Evolutionary conservation across 2,888 invertebrate genomes (phyloP).

Genomic region (Ochropacha duplaris): DNA sequence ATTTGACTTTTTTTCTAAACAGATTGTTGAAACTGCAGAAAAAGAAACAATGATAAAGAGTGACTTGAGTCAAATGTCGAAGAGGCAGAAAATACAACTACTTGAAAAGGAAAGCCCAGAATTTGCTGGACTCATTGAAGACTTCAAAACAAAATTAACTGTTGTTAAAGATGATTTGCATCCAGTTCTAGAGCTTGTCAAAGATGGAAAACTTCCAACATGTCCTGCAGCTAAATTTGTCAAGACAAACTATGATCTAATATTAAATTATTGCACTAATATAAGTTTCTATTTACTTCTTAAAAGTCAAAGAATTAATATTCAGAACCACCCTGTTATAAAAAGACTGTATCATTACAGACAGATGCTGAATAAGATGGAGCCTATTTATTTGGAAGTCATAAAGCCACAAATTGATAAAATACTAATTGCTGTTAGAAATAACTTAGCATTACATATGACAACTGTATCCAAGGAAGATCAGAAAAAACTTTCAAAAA

Average conservation of each 20-base stretch:
- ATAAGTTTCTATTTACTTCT: constrained; percentile 93
- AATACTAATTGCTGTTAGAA: constrained; percentile 81
- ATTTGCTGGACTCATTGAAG: constrained; percentile 89
- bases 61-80: constrained; percentile 89
- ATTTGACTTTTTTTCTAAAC: constrained; percentile 81
- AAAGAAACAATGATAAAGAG: constrained; percentile 86
- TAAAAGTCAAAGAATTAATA: constrained; percentile 88
- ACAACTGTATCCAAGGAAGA: constrained; percentile 29
- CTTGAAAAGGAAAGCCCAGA: constrained; percentile 95
- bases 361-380: constrained; percentile 88
- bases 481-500: constrained; percentile 43
- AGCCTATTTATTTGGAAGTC: constrained; percentile 86
- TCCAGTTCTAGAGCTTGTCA: constrained; percentile 86
- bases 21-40: constrained; percentile 60
- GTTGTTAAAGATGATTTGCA: constrained; percentile 86
- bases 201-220: constrained; percentile 84
- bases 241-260: constrained; percentile 86
- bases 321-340: constrained; percentile 94
- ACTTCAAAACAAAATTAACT: constrained; percentile 88
- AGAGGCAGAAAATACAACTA: constrained; percentile 89
- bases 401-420: constrained; percentile 87
- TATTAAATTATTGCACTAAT: constrained; percentile 92
- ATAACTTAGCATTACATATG: constrained; percentile 59
- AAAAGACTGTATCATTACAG: constrained; percentile 92
- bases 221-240: constrained; percentile 88